Evolutionary conservation across 1,140 invertebrate species (phyloP).

Genomic region (Proales similis): DNA sequence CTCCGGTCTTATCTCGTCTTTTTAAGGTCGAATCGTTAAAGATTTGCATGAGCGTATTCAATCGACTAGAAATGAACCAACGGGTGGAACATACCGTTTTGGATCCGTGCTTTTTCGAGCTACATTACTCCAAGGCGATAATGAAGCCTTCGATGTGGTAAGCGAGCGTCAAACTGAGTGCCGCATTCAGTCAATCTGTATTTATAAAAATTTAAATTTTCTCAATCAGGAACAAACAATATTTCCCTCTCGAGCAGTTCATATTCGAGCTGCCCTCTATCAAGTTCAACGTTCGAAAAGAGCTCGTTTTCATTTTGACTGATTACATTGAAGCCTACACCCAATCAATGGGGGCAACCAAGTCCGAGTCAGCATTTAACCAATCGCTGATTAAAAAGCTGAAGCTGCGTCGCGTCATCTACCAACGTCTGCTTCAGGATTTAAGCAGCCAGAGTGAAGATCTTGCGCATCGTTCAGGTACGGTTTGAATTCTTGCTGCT

Average conservation of each 20-base stretch:
- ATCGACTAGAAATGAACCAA: constrained; percentile 3
- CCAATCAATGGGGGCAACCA: constrained; percentile 14
- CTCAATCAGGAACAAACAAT: constrained; percentile 33
- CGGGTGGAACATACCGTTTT: not conserved
- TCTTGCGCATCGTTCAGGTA: too few relatives aligned
- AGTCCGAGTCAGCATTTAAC: too few relatives aligned
- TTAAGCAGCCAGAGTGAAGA: too few relatives aligned
- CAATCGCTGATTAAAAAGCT: constrained; percentile 28
- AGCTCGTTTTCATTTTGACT: constrained; percentile 9
- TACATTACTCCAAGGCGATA: constrained; percentile 19
- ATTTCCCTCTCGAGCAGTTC: constrained; percentile 22
- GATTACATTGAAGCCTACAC: constrained; percentile 13
- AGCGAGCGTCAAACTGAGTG: not conserved
- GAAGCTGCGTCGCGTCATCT: constrained; percentile 24
- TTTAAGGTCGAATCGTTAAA: not conserved
- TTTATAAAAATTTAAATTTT: not conserved
- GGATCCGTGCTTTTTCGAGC: constrained; percentile 28
- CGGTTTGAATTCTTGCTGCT: too few relatives aligned
- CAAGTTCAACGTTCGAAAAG: constrained; percentile 24
- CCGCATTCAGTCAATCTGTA: not conserved
- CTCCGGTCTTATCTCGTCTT: not conserved
- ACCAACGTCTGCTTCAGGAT: constrained; percentile 3
- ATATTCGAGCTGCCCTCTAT: constrained; percentile 13
- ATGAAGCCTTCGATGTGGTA: constrained; percentile 24
- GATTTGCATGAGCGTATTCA: not conserved